These are phyloP conservation scores for Myanophis thanlyinensis DNA, from an alignment of 2,113 vertebrate genomes.

Conservation along the genomic window DNA sequence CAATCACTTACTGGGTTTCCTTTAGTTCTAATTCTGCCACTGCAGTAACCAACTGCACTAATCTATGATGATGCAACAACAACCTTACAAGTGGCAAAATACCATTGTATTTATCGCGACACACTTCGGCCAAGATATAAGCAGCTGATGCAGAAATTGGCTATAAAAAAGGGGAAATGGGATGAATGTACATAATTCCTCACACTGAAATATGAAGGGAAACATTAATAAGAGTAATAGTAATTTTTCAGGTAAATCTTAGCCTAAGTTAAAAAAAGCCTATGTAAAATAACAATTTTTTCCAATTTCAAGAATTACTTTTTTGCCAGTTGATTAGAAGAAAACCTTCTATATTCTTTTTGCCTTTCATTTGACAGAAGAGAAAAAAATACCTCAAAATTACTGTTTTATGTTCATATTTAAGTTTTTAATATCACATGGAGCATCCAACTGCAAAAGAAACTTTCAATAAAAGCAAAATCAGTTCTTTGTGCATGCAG, in stretches of 20 bases:
- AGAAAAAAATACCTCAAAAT: neutral
- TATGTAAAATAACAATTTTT: neutral
- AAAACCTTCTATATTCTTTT: neutral
- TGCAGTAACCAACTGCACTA: conserved; percentile 90
- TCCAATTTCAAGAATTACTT: neutral
- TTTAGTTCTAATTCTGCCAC: conserved; percentile 90
- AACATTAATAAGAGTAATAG: neutral
- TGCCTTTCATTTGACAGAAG: neutral
- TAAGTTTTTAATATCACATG: neutral
- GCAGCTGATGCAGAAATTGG: conserved; percentile 93
- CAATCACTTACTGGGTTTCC: conserved; percentile 88
- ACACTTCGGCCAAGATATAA: conserved; percentile 93
- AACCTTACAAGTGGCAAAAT: conserved; percentile 90
- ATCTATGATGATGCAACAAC: conserved; percentile 89
- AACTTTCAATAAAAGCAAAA: neutral
- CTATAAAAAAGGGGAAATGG: conserved; percentile 60
- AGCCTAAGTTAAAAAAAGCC: neutral
- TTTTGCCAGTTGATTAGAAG: neutral
- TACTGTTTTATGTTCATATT: neutral
- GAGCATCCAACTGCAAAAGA: neutral
- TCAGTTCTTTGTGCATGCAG: neutral
- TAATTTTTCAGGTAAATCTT: neutral
- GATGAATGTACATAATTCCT: neutral
- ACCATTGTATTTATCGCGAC: conserved; percentile 89
- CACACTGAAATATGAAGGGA: neutral